These are phyloP conservation scores for Spinibarbus caldwelli DNA, from an alignment of 2,797 vertebrate species.

Conservation along the genomic window DNA sequence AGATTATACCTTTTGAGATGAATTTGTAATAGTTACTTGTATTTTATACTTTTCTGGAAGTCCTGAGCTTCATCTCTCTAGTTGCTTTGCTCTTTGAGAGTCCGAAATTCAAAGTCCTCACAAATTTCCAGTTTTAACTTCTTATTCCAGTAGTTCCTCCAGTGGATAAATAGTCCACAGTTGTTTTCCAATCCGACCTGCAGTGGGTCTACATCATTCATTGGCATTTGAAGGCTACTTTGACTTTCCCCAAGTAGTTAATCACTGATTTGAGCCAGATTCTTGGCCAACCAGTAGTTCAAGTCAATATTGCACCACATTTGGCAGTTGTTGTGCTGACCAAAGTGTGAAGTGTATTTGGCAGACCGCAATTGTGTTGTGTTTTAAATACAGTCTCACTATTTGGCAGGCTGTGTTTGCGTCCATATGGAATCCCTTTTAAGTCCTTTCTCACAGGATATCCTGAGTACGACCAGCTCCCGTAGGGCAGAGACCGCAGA, in stretches of 20 bases:
- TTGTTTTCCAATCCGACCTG: not conserved
- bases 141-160: constrained; percentile 33
- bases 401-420: constrained; percentile 29
- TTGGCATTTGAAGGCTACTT: constrained; percentile 21
- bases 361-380: constrained; percentile 21
- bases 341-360: constrained; percentile 19
- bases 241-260: not conserved
- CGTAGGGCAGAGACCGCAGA: not conserved
- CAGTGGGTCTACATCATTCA: constrained; percentile 16
- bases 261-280: not conserved
- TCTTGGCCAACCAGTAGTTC: constrained; percentile 1
- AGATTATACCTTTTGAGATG: constrained; percentile 36
- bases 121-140: constrained; percentile 5
- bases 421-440: constrained; percentile 23
- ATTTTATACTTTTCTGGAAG: constrained; percentile 32
- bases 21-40: constrained; percentile 16
- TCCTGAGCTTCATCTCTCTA: constrained; percentile 28
- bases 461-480: constrained; percentile 29
- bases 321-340: constrained; percentile 45
- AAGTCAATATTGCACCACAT: constrained; percentile 46
- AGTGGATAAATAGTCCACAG: constrained; percentile 7
- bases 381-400: constrained; percentile 38
- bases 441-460: constrained; percentile 44
- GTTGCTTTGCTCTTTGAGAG: constrained; percentile 28
- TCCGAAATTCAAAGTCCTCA: constrained; percentile 10